Base-by-base conservation (phyloP, 2,797 vertebrate genomes). In the Setipinna tenuifilis region DNA sequence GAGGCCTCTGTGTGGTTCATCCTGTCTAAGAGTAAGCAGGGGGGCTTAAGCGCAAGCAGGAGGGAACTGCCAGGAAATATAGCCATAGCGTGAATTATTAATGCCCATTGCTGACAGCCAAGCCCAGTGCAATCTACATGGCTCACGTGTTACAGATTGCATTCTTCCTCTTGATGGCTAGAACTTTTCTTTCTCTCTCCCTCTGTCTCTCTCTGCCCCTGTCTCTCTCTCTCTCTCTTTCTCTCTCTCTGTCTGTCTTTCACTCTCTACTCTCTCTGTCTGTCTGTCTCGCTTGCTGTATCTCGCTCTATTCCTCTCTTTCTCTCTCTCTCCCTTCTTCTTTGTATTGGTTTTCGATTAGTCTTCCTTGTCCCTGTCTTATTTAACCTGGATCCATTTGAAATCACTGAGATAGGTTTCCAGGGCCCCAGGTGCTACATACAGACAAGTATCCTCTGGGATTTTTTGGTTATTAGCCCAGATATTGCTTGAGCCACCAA, bases 31-130 rank as follows among this genome's bases (percentile, higher is more conserved):
- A 82, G 65, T 78, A 78, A 87, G 84, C 23, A 62, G 61, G 11
- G 62, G 86, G 48, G 71, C 54, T 82, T 71, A 71, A 83, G 75
- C 58, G 83, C 46, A 54, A 85, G 61, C 83, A 59, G 62, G 62
- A 25, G 83, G 78, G 41, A 35, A 35, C 62, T 83, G 84, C 41
- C 78, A 54, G 57, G 68, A 78, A 50, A 75, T 54, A 85, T 35
- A 65, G n/a, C 75, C 41, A 54, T 83, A 80, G 31, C 83, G 80
- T 90, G 68, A 68, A 90, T 91, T 85, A 86, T 87, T 87, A 84
- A 89, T 88, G 86, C 58, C 83, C 46, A 80, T n/a, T 57, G 68
- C 80, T 85, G 81, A 75, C 83, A 85, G 65, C 75, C 54, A 78
- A 81, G 86, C 85, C 83, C 86, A 35, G 41, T 86, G 83, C 84